Evolutionary conservation across 1,140 invertebrate genomes (phyloP).

Genomic region (Papilio xuthus): DNA sequence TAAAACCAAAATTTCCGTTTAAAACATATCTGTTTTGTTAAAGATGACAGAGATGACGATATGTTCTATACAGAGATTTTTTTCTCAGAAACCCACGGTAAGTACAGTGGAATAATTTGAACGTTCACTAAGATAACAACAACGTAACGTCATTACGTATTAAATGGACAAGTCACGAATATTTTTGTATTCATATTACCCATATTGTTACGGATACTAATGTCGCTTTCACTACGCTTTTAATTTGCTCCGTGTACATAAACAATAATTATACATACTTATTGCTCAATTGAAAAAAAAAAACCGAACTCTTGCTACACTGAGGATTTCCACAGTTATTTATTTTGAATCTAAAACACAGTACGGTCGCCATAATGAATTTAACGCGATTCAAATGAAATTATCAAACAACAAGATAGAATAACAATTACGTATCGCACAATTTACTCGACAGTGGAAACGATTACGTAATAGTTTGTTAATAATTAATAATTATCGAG

Average conservation of each 20-base stretch:
- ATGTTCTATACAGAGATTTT: no score
- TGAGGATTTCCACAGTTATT: no score
- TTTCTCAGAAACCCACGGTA: no score
- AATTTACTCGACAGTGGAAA: background rate
- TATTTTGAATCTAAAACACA: no score
- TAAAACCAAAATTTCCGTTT: no score
- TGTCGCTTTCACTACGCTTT: background rate
- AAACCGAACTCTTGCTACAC: no score
- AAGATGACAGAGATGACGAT: no score
- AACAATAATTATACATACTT: no score
- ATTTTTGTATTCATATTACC: background rate
- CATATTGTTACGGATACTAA: background rate
- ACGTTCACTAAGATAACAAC: background rate
- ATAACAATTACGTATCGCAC: background rate
- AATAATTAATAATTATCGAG: conserved; percentile 28
- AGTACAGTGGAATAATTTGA: background rate
- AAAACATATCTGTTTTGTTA: no score
- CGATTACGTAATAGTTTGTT: conserved; percentile 14
- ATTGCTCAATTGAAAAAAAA: no score
- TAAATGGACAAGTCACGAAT: background rate
- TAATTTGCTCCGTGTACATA: no score
- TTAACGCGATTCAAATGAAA: background rate
- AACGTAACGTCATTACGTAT: background rate
- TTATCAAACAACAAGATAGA: background rate
- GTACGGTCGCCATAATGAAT: background rate